phyloP scores from a whole-genome alignment of 1,140 invertebrate genomes.

The Drosophila micromelanica region DNA sequence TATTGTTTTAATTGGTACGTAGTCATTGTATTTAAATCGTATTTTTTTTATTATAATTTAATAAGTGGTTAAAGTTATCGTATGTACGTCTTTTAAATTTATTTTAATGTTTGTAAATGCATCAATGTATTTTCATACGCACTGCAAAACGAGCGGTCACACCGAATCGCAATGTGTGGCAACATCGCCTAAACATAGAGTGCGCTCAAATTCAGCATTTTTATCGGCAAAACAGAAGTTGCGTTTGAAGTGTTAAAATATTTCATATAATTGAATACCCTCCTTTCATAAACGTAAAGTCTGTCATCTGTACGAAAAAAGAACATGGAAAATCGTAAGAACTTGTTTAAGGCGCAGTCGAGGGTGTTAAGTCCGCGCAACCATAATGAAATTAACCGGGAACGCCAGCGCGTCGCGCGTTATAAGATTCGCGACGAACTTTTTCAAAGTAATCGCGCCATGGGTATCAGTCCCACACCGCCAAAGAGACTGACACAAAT shows the following conservation, averaged over 20 bases:
- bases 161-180: constrained; percentile 13
- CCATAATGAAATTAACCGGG: constrained; percentile 43
- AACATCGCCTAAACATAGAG: neutral
- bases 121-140: constrained; percentile 15
- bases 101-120: constrained; percentile 3
- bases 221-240: neutral
- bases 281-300: too few species aligned
- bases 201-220: neutral
- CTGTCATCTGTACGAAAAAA: too few species aligned
- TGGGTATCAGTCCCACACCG: constrained; percentile 44
- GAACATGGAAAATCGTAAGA: constrained; percentile 21
- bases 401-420: constrained; percentile 39
- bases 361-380: constrained; percentile 38
- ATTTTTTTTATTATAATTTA: neutral
- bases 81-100: neutral
- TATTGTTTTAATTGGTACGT: neutral
- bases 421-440: constrained; percentile 47
- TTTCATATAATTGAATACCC: too few species aligned
- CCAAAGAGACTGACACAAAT: neutral
- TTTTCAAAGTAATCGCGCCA: constrained; percentile 57
- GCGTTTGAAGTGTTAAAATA: too few species aligned
- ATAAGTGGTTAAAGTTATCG: neutral
- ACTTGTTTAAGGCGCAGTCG: constrained; percentile 25
- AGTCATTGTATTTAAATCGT: neutral
- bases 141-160: constrained; percentile 10